These are phyloP conservation scores for Cyprinella venusta DNA, from an alignment of 2,797 vertebrate genomes.

Conservation along the genomic window DNA sequence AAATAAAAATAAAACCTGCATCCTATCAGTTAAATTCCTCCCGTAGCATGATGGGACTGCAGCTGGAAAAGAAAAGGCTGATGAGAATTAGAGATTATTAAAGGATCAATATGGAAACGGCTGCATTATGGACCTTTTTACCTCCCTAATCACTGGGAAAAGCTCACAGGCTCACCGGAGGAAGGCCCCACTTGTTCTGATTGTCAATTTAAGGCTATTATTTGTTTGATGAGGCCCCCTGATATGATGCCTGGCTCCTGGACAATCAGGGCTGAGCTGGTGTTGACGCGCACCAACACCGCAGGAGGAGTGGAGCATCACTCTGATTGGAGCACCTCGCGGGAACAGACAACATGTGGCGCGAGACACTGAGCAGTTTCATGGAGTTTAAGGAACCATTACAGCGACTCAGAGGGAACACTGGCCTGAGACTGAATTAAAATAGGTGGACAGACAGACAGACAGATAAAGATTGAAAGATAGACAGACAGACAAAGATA, in stretches of 20 bases:
- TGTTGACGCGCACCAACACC: slow-evolving; percentile 29
- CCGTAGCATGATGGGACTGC: background rate
- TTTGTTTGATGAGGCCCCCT: slow-evolving; percentile 61
- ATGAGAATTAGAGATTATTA: slow-evolving; percentile 22
- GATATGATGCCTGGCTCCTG: slow-evolving; percentile 54
- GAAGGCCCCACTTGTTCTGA: slow-evolving; percentile 49
- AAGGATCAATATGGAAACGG: slow-evolving; percentile 50
- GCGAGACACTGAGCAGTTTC: slow-evolving; percentile 22
- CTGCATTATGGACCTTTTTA: slow-evolving; percentile 19
- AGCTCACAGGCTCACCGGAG: slow-evolving; percentile 28
- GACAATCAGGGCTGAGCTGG: slow-evolving; percentile 55
- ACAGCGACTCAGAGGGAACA: slow-evolving; percentile 6
- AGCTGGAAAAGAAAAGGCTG: background rate
- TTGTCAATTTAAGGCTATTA: slow-evolving; percentile 61
- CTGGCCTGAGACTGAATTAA: background rate
- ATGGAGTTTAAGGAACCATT: slow-evolving; percentile 23
- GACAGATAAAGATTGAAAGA: too few species aligned
- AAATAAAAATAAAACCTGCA: background rate
- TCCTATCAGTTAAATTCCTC: background rate
- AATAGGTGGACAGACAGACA: background rate
- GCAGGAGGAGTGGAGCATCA: slow-evolving; percentile 30
- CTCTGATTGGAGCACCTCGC: slow-evolving; percentile 47
- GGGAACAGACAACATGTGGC: slow-evolving; percentile 45
- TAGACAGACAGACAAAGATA: accelerated
- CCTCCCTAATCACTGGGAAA: slow-evolving; percentile 41